Conservation (phyloP, 2,888 invertebrate genomes). For the Rhagophthalmus giganteus region DNA sequence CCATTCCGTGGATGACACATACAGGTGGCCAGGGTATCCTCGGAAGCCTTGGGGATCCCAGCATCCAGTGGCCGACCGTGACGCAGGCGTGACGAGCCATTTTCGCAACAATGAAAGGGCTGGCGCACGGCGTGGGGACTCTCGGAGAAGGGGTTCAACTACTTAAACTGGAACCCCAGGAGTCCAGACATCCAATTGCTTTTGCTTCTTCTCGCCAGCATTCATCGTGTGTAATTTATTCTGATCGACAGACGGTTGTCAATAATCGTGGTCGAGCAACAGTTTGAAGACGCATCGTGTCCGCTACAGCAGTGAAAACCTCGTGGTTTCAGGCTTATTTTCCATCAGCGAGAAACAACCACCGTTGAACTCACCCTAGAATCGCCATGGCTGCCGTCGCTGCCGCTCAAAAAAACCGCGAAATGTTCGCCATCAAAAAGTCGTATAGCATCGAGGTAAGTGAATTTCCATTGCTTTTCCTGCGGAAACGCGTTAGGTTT, state of each 20-base stretch:
- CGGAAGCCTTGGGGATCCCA: conserved; percentile 52
- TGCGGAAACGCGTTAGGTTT: too few relatives aligned
- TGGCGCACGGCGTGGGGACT: conserved; percentile 57
- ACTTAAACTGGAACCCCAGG: conserved; percentile 51
- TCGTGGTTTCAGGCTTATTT: conserved; percentile 51
- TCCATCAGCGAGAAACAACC: conserved; percentile 21
- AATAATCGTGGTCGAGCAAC: conserved; percentile 61
- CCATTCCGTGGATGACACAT: conserved; percentile 34
- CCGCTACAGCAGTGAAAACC: conserved; percentile 58
- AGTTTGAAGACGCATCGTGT: conserved; percentile 57
- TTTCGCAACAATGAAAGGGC: conserved; percentile 55
- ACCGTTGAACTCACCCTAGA: conserved; percentile 13
- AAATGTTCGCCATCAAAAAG: conserved; percentile 96
- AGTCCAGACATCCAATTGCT: conserved; percentile 47
- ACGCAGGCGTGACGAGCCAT: conserved; percentile 65
- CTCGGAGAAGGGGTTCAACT: conserved; percentile 50
- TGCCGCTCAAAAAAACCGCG: conserved; percentile 91
- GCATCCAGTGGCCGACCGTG: conserved; percentile 52
- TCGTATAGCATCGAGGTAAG: conserved; percentile 97
- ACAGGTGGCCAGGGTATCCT: conserved; percentile 36
- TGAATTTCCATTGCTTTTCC: conserved; percentile 33
- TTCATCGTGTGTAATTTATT: conserved; percentile 43
- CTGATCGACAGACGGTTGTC: conserved; percentile 51
- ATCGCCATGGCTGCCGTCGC: conserved; percentile 78
- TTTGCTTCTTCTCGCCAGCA: conserved; percentile 49